A percentile compares a stretch with the other conserved stretches of the same genome.
phyloP scores from a whole-genome alignment of 2,797 vertebrate genomes.

The Centropyge bicolor region DNA sequence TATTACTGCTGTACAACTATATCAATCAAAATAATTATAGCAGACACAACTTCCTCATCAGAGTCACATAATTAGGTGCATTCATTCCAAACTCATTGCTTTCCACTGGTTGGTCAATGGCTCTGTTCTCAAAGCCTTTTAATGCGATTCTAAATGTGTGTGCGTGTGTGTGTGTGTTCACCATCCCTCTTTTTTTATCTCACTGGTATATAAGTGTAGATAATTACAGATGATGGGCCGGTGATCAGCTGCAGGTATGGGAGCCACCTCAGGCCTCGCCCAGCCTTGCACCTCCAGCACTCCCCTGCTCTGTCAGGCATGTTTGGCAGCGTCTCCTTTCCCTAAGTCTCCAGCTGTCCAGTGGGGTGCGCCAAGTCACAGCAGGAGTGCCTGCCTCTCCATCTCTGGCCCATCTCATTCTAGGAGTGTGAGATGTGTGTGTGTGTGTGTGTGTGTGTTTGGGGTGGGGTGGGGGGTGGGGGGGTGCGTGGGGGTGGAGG shows the following conservation, averaged over 20 bases:
- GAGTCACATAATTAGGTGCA: constrained; percentile 44
- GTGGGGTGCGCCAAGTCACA: constrained; percentile 96
- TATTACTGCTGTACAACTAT: constrained; percentile 47
- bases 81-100: constrained; percentile 35
- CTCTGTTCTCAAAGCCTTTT: constrained; percentile 35
- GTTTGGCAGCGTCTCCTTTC: constrained; percentile 90
- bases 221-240: constrained; percentile 86
- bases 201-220: constrained; percentile 80
- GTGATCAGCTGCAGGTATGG: constrained; percentile 87
- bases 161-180: constrained; percentile 41
- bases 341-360: constrained; percentile 95
- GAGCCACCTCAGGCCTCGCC: constrained; percentile 87
- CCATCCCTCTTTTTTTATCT: constrained; percentile 51
- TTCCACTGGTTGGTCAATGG: constrained; percentile 13
- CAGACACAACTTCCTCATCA: constrained; percentile 48
- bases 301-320: constrained; percentile 83
- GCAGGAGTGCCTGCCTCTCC: constrained; percentile 92
- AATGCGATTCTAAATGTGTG: constrained; percentile 32
- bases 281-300: constrained; percentile 72
- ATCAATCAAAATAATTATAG: constrained; percentile 60
- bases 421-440: constrained; percentile 65
- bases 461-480: constrained; percentile 8
- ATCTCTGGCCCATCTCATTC: constrained; percentile 85
- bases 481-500: constrained; percentile 25
- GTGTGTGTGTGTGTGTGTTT: constrained; percentile 39